Conservation (phyloP, 2,888 invertebrate genomes). For the Ophion ventricosus region DNA sequence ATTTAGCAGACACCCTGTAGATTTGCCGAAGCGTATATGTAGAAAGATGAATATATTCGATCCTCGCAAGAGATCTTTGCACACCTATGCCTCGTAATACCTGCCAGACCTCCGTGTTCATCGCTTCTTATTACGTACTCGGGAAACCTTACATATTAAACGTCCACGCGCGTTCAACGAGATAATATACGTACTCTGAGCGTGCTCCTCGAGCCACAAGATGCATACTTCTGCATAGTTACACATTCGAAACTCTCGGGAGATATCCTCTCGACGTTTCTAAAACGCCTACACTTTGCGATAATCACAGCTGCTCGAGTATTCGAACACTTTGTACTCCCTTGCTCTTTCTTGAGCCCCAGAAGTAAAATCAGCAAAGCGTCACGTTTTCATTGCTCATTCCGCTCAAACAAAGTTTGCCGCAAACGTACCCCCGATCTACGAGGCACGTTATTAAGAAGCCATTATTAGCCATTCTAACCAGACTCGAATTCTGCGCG, state of each 20-base stretch:
- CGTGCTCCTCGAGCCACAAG: not conserved
- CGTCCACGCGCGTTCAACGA: slow-evolving; percentile 20
- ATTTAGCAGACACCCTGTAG: too few species aligned
- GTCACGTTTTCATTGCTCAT: slow-evolving; percentile 46
- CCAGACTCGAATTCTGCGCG: slow-evolving; percentile 4
- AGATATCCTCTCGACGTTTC: slow-evolving; percentile 34
- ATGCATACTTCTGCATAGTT: slow-evolving; percentile 15
- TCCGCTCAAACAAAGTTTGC: slow-evolving; percentile 46
- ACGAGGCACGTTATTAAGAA: slow-evolving; percentile 50
- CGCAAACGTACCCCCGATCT: slow-evolving; percentile 26
- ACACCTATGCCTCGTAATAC: slow-evolving; percentile 51
- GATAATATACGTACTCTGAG: slow-evolving; percentile 42
- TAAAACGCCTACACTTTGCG: slow-evolving; percentile 48
- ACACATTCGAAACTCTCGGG: slow-evolving; percentile 26
- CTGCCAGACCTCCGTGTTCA: slow-evolving; percentile 29
- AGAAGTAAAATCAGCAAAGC: slow-evolving; percentile 53
- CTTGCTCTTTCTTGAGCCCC: not conserved
- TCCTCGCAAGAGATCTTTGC: slow-evolving; percentile 16
- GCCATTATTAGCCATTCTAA: slow-evolving; percentile 39
- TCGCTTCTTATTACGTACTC: slow-evolving; percentile 14
- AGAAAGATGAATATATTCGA: slow-evolving; percentile 22
- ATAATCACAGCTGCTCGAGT: slow-evolving; percentile 53
- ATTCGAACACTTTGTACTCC: slow-evolving; percentile 4
- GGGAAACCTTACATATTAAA: slow-evolving; percentile 29
- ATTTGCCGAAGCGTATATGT: not conserved